Conservation (phyloP, 2,888 invertebrate genomes). For the Tricholauxania praeusta region DNA sequence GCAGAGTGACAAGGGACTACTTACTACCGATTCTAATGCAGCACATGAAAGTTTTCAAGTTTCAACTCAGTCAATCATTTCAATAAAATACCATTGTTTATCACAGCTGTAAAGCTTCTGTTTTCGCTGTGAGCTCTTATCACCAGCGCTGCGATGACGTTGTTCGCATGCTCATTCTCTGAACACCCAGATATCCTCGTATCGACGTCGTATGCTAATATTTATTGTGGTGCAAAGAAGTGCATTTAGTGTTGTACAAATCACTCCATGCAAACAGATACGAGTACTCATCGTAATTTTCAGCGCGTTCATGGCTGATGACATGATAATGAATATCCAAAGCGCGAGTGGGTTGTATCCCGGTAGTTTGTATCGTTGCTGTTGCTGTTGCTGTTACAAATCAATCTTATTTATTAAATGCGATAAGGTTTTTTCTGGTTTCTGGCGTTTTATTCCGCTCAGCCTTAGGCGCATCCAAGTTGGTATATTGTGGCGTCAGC, state of each 20-base stretch:
- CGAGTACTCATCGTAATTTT: background rate
- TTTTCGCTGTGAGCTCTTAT: too few relatives aligned
- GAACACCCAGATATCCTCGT: too few relatives aligned
- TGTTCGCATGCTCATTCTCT: too few relatives aligned
- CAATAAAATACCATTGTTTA: too few relatives aligned
- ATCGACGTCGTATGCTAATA: constrained; percentile 1
- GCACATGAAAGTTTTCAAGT: too few relatives aligned
- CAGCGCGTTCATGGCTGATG: constrained; percentile 25
- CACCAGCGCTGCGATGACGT: too few relatives aligned
- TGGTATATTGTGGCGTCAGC: constrained; percentile 38
- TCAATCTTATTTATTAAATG: constrained; percentile 53
- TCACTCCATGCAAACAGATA: constrained; percentile 37
- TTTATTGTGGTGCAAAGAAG: background rate
- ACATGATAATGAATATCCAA: background rate
- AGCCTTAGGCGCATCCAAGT: background rate
- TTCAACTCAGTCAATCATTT: too few relatives aligned
- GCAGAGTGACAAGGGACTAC: too few relatives aligned
- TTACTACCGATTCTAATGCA: too few relatives aligned
- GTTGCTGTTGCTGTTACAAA: constrained; percentile 50
- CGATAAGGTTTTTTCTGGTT: constrained; percentile 37
- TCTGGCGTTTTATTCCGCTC: constrained; percentile 10
- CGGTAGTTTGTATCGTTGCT: background rate
- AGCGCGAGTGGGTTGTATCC: background rate
- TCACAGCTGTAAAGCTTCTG: too few relatives aligned
- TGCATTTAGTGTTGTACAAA: constrained; percentile 16